phyloP scores from a whole-genome alignment of 1,140 invertebrate genomes.

The Rhagoletis zephyria region DNA sequence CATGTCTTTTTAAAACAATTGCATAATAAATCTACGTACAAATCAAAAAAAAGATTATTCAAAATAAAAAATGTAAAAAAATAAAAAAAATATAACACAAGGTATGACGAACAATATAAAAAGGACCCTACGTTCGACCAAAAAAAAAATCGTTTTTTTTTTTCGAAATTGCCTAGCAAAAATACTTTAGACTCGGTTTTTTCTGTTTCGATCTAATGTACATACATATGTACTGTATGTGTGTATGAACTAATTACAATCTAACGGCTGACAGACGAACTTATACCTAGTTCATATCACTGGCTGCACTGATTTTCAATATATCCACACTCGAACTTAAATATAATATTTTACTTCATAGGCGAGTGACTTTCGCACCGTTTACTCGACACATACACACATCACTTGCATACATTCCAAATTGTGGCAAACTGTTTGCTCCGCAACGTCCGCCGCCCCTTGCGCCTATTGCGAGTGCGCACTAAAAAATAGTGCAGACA shows the following conservation, averaged over 20 bases:
- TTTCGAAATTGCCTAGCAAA: too few relatives aligned
- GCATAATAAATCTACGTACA: too few relatives aligned
- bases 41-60: too few relatives aligned
- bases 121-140: too few relatives aligned
- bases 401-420: constrained; percentile 3
- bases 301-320: constrained; percentile 28
- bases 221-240: too few relatives aligned
- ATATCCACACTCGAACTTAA: neutral
- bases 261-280: neutral
- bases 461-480: constrained; percentile 21
- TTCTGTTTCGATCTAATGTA: too few relatives aligned
- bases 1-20: too few relatives aligned
- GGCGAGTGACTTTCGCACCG: constrained; percentile 14
- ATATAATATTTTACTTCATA: neutral
- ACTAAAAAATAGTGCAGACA: neutral
- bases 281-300: neutral
- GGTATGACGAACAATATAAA: too few relatives aligned
- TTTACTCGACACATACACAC: neutral
- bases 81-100: too few relatives aligned
- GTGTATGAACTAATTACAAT: neutral
- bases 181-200: too few relatives aligned
- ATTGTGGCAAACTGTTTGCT: constrained; percentile 43
- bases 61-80: too few relatives aligned
- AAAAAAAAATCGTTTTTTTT: too few relatives aligned
- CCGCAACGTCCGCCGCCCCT: neutral